Conservation (phyloP, 1,140 invertebrate genomes). For the Apocrypta bakeri region DNA sequence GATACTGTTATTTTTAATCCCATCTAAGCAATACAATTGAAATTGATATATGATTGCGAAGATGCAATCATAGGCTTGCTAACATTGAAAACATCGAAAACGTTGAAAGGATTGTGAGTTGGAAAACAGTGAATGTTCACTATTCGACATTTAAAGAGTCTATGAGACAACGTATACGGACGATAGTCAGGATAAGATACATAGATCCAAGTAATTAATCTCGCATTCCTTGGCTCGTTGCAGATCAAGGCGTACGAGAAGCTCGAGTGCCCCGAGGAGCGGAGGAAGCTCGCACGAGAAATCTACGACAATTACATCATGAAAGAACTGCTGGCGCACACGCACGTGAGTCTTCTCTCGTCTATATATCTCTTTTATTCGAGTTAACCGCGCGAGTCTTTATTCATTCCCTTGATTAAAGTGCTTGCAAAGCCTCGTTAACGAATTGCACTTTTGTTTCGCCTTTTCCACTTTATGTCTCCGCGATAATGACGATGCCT, state of each 20-base stretch:
- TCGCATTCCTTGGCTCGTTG: slow-evolving; percentile 1
- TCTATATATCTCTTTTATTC: not conserved
- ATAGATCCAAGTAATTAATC: not conserved
- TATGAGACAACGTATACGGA: no score
- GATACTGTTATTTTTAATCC: no score
- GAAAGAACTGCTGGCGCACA: slow-evolving; percentile 98
- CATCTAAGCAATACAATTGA: no score
- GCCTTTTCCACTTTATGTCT: not conserved
- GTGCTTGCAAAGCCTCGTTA: slow-evolving; percentile 9
- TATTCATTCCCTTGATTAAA: slow-evolving; percentile 21
- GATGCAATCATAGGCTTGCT: no score
- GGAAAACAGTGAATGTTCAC: no score
- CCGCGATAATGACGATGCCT: not conserved
- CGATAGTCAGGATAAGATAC: no score
- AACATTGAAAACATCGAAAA: no score
- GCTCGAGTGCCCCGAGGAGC: slow-evolving; percentile 96
- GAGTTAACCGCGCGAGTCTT: not conserved
- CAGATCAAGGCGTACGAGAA: slow-evolving; percentile 99
- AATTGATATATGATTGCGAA: no score
- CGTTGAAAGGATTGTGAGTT: no score
- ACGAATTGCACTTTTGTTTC: slow-evolving; percentile 15
- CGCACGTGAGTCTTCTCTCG: slow-evolving; percentile 90
- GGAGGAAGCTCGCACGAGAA: slow-evolving; percentile 94
- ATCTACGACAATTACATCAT: slow-evolving; percentile 99
- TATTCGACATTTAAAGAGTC: no score